Percentiles rank a stretch among this genome's conserved stretches.
Evolutionary conservation across 2,113 vertebrate species (phyloP).

Genomic region (Mungos mungo): DNA sequence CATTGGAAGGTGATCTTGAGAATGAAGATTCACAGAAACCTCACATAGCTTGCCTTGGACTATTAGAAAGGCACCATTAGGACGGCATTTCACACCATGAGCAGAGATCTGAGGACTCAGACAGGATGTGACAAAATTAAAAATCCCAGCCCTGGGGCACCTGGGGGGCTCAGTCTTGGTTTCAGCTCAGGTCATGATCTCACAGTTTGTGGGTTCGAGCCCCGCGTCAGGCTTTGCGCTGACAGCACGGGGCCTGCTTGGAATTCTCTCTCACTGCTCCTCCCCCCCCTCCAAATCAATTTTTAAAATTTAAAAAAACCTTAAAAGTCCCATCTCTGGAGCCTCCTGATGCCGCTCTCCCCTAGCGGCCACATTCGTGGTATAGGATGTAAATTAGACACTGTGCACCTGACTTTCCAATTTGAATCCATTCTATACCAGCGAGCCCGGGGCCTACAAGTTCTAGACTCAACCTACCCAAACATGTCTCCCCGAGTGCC

Average conservation of each 20-base stretch:
- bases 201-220: too few species aligned
- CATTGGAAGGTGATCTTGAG: not conserved
- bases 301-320: not conserved
- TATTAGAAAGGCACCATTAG: not conserved
- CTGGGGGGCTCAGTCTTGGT: too few species aligned
- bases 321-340: too few species aligned
- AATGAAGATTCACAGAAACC: not conserved
- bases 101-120: not conserved
- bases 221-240: too few species aligned
- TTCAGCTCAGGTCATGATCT: too few species aligned
- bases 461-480: not conserved
- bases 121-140: not conserved
- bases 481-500: not conserved
- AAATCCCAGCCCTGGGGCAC: not conserved
- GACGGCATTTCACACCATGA: rapidly evolving
- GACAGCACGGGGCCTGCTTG: too few species aligned
- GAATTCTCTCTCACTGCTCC: too few species aligned
- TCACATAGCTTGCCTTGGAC: not conserved
- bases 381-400: not conserved
- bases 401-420: not conserved
- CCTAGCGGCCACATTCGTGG: not conserved
- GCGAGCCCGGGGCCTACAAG: not conserved
- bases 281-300: too few species aligned
- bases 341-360: too few species aligned
- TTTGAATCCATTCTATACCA: not conserved